Percentiles rank a stretch among this genome's conserved stretches.
These are phyloP conservation scores for Ariopsis seemanni DNA, from an alignment of 2,113 vertebrate genomes.

Conservation along the genomic window DNA sequence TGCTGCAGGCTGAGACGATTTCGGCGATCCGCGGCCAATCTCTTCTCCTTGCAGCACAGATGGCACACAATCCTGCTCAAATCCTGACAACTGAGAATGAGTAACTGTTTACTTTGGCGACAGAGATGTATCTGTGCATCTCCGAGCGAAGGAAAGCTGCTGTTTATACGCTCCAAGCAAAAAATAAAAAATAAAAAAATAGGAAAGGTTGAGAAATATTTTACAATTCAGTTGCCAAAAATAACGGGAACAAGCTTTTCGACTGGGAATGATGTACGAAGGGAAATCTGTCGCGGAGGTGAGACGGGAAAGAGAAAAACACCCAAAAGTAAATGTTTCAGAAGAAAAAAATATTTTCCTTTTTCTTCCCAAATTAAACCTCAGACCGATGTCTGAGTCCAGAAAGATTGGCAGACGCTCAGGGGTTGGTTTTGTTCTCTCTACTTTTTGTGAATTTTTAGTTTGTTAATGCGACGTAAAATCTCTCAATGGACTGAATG, in stretches of 20 bases:
- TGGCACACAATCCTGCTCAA: constrained; percentile 27
- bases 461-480: no score
- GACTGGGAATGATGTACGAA: background rate
- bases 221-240: background rate
- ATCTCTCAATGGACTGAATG: no score
- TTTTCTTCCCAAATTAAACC: background rate
- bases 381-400: background rate
- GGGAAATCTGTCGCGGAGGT: background rate
- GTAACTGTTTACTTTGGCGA: constrained; percentile 47
- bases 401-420: background rate
- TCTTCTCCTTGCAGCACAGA: constrained; percentile 38
- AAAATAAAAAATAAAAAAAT: background rate
- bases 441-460: no score
- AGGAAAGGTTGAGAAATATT: background rate
- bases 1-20: constrained; percentile 13
- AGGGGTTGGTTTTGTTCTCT: background rate
- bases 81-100: constrained; percentile 39
- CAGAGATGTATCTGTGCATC: constrained; percentile 24
- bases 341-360: no score
- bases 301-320: no score
- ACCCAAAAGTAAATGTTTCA: background rate
- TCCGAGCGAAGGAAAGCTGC: constrained; percentile 30
- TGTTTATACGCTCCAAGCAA: constrained; percentile 9
- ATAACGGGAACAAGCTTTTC: background rate
- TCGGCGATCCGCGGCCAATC: constrained; percentile 17